Evolutionary conservation across 2,113 vertebrate species (phyloP), one percentile per base, ranked within the genome.

Genomic region (Dipodomys stephensi): DNA sequence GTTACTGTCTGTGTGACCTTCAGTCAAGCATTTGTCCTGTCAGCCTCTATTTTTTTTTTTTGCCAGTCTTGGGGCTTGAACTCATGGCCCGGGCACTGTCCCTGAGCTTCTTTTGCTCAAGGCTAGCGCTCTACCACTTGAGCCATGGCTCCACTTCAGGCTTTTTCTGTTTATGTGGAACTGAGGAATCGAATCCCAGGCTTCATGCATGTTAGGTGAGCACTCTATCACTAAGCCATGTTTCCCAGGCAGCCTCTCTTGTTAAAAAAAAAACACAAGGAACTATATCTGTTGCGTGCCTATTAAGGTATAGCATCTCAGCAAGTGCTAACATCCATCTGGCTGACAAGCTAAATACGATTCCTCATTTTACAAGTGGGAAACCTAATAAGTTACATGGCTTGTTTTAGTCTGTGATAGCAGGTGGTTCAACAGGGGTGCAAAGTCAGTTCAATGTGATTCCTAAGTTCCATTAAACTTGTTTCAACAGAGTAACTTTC

Each of bases 251-350:
- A 87, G 49, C 25, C 23, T 85, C 69, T 39, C 1, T 80, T 78
- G 72, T 71, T 87, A 68, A 91, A 85, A 68, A 85, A 68, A 91
- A 85, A 90, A 80, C 71, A 72, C 1, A 4, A 68, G 78, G 30
- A 76, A 30, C 27, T 92, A 18, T 39, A 65, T 28, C 74, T 90
- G 32, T 19, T 64, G 27, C 67, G 27, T 80, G 60, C 65, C 88
- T 68, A 78, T 32, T 69, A 57, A 25, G 60, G 22, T 78, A 7
- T 10, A n/a, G 90, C 46, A 62, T 76, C 3, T 85, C 88, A 74
- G 11, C 82, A 69, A 65, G 64, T 72, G 64, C 27, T 77, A 7
- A n/a, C 10, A n/a, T 0, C 28, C 44, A 44, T 28, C 82, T 18
- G 67, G 87, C 30, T 49, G 27, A 44, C 6, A 68, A 7, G 72